Evolutionary conservation across 1,140 invertebrate species (phyloP).

Genomic region (Formica selysi): DNA sequence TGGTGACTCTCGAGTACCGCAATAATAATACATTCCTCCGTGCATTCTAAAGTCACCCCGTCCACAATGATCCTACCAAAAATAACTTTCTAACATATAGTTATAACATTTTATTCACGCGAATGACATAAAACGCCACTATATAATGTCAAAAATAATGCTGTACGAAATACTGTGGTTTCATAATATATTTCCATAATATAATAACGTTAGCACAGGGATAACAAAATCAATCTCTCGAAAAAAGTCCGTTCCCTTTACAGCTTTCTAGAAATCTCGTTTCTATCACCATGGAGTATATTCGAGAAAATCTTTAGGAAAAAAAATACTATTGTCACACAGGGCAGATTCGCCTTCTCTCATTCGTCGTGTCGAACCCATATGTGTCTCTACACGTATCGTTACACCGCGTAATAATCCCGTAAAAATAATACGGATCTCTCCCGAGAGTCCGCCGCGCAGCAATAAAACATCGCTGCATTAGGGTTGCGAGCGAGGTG

Average conservation of each 20-base stretch:
- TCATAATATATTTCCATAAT: neutral
- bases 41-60: neutral
- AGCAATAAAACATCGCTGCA: slow-evolving; percentile 76
- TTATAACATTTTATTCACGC: slow-evolving; percentile 4
- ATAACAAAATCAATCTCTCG: slow-evolving; percentile 15
- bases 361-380: neutral
- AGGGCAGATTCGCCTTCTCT: neutral
- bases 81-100: slow-evolving; percentile 31
- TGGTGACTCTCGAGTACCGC: slow-evolving; percentile 37
- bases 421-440: slow-evolving; percentile 55
- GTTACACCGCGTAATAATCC: slow-evolving; percentile 49
- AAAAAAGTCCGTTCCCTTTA: slow-evolving; percentile 24
- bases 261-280: slow-evolving; percentile 19
- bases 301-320: neutral
- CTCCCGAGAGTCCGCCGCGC: slow-evolving; percentile 35
- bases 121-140: neutral
- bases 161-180: no score
- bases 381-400: slow-evolving; percentile 5
- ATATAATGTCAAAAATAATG: neutral
- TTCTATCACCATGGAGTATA: neutral
- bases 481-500: slow-evolving; percentile 63
- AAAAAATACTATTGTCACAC: neutral
- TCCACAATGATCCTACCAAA: slow-evolving; percentile 9
- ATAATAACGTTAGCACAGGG: neutral
- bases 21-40: slow-evolving; percentile 36